These are phyloP conservation scores for Molossus molossus DNA, from an alignment of 2,797 vertebrate genomes.

Conservation along the genomic window DNA sequence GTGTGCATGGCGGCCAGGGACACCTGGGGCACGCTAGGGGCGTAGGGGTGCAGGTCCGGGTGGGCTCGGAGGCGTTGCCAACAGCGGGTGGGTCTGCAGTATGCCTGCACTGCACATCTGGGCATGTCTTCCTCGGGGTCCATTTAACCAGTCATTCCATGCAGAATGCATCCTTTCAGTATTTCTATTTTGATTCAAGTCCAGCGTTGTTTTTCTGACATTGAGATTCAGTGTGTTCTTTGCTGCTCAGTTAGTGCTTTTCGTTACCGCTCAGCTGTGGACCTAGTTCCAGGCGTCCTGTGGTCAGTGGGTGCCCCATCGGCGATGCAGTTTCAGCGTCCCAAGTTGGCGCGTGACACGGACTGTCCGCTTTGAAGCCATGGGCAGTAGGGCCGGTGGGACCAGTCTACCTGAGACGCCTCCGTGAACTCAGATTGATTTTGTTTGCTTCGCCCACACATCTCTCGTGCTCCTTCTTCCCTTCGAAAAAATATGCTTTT, in stretches of 20 bases:
- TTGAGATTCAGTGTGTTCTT: neutral
- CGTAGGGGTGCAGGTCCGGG: too few relatives aligned
- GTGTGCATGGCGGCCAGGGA: neutral
- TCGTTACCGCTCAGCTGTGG: neutral
- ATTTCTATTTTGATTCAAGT: constrained; percentile 39
- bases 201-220: neutral
- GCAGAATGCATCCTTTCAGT: neutral
- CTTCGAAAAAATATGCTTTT: neutral
- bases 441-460: neutral
- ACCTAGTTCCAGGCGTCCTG: neutral
- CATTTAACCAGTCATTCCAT: neutral
- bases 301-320: neutral
- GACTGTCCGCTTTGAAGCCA: neutral
- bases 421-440: neutral
- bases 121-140: neutral
- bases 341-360: neutral
- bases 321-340: neutral
- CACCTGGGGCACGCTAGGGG: neutral
- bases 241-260: neutral
- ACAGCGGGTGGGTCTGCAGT: too few relatives aligned
- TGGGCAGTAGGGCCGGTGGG: neutral
- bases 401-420: neutral
- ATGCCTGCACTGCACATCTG: neutral
- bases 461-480: neutral
- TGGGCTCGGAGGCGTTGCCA: too few relatives aligned